Conservation (phyloP, 2,113 vertebrate genomes). For the Danio rerio region DNA sequence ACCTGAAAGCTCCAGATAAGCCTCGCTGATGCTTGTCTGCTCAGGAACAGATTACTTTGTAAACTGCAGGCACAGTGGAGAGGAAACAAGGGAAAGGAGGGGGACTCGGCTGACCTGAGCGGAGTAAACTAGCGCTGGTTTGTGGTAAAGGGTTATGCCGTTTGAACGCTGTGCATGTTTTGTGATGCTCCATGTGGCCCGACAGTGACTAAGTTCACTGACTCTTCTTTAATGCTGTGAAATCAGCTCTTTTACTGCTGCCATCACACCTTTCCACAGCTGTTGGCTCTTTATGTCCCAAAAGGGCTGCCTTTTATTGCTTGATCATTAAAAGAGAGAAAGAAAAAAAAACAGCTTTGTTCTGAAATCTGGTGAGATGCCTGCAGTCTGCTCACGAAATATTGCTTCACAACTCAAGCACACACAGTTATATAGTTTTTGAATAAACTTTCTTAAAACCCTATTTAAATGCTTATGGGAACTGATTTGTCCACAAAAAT, state of each 20-base stretch:
- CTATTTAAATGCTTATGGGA: too few relatives aligned
- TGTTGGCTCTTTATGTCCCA: neutral
- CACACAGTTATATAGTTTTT: too few relatives aligned
- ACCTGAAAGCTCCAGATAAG: slow-evolving; percentile 76
- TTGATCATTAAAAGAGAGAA: slow-evolving; percentile 29
- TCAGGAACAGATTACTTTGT: slow-evolving; percentile 72
- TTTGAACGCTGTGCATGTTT: slow-evolving; percentile 1
- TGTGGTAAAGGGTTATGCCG: slow-evolving; percentile 10
- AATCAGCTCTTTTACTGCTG: slow-evolving; percentile 54
- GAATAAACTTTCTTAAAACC: too few relatives aligned
- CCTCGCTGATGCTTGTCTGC: slow-evolving; percentile 74
- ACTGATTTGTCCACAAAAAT: too few relatives aligned
- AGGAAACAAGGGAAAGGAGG: neutral
- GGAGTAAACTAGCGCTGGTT: slow-evolving; percentile 2
- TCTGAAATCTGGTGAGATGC: neutral
- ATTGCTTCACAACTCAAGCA: too few relatives aligned
- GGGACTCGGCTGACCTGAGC: slow-evolving; percentile 11
- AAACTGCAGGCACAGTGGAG: slow-evolving; percentile 61
- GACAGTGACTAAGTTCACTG: neutral
- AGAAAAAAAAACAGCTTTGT: neutral
- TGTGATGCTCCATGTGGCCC: neutral
- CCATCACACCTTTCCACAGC: slow-evolving; percentile 40
- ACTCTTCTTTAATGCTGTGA: slow-evolving; percentile 41
- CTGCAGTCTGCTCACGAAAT: too few relatives aligned
- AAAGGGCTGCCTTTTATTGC: slow-evolving; percentile 1